Percentiles rank a stretch among this genome's conserved stretches.
These are phyloP conservation scores for Dromas ardeola DNA, from an alignment of 2,113 vertebrate species.

Conservation along the genomic window DNA sequence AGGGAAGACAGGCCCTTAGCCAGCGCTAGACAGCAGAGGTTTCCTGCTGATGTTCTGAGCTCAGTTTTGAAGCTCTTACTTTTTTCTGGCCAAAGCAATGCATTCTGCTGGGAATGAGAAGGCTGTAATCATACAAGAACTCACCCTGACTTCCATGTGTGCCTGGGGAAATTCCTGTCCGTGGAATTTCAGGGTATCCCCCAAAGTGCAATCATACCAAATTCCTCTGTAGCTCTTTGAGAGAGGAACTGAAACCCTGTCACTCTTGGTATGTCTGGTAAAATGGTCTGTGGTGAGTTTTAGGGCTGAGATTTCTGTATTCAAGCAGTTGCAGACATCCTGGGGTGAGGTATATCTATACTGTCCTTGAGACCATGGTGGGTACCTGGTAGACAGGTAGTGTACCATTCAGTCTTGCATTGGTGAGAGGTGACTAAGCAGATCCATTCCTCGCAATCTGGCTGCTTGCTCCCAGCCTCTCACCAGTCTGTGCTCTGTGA, in stretches of 20 bases:
- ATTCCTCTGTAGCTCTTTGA: background rate
- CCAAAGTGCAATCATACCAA: background rate
- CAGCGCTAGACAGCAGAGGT: background rate
- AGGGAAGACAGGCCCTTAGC: background rate
- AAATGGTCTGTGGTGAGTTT: background rate
- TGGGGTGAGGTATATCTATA: background rate
- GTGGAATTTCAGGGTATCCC: background rate
- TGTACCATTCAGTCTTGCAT: background rate
- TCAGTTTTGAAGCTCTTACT: background rate
- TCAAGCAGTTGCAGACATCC: background rate
- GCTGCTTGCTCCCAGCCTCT: background rate
- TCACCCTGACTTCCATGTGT: fast-evolving
- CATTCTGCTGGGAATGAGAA: background rate
- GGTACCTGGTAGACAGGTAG: background rate
- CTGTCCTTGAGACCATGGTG: background rate
- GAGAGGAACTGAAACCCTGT: background rate
- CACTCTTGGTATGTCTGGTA: background rate
- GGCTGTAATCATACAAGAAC: background rate
- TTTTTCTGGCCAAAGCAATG: background rate
- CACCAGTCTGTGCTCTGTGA: background rate
- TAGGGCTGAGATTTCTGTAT: background rate
- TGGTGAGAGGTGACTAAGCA: background rate
- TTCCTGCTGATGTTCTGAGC: background rate
- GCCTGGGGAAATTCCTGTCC: background rate
- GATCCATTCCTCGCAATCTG: background rate